Evolutionary conservation across 2,113 vertebrate species (phyloP).

Genomic region (Cebidichthys violaceus): DNA sequence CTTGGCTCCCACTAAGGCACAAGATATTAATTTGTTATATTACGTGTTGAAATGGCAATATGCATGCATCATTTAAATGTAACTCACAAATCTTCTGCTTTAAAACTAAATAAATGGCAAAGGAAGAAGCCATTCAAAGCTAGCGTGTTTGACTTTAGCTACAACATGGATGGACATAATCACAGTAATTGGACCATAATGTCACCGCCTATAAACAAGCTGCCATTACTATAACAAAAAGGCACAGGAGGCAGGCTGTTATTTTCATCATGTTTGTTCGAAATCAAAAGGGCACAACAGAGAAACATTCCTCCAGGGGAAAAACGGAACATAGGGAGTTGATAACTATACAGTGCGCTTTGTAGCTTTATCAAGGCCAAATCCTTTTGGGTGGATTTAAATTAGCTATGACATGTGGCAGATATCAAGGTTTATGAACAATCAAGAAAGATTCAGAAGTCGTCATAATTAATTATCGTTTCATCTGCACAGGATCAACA

Average conservation of each 20-base stretch:
- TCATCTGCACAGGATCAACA: slow-evolving; percentile 25
- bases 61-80: background rate
- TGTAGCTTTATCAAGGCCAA: slow-evolving; percentile 64
- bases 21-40: slow-evolving; percentile 36
- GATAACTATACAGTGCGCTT: slow-evolving; percentile 52
- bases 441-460: slow-evolving; percentile 28
- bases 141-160: slow-evolving; percentile 32
- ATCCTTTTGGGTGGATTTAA: slow-evolving; percentile 41
- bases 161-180: slow-evolving; percentile 64
- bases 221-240: slow-evolving; percentile 55
- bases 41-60: background rate
- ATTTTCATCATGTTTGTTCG: slow-evolving; percentile 67
- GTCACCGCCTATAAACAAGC: slow-evolving; percentile 57
- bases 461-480: slow-evolving; percentile 32
- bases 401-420: slow-evolving; percentile 47
- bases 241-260: slow-evolving; percentile 43
- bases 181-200: slow-evolving; percentile 73
- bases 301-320: slow-evolving; percentile 60
- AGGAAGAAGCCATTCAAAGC: slow-evolving; percentile 6
- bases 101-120: slow-evolving; percentile 23
- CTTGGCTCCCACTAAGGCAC: slow-evolving; percentile 47
- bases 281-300: slow-evolving; percentile 68
- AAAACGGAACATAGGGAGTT: slow-evolving; percentile 47
- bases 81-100: slow-evolving; percentile 26
- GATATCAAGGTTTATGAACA: slow-evolving; percentile 45